Percentiles rank a stretch among this genome's conserved stretches.
Conservation (phyloP, 2,888 invertebrate species). For the Sphecodes monilicornis region DNA sequence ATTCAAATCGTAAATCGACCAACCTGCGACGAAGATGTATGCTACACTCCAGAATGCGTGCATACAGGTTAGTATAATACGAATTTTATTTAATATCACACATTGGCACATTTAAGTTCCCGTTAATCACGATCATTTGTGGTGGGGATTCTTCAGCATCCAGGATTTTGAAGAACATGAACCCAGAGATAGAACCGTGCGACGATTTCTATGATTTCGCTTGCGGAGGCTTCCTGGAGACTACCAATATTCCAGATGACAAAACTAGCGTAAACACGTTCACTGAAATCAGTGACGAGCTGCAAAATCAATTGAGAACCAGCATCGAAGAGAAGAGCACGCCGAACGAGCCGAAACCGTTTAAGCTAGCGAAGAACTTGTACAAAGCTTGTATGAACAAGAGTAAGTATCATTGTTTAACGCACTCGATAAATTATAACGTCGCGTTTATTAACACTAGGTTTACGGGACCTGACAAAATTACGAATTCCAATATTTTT, state of each 20-base stretch:
- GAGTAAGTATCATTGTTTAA: slow-evolving; percentile 86
- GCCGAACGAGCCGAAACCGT: slow-evolving; percentile 88
- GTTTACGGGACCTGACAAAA: not conserved
- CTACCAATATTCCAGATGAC: slow-evolving; percentile 92
- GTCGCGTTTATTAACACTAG: not conserved
- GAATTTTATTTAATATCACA: not conserved
- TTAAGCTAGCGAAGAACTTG: slow-evolving; percentile 91
- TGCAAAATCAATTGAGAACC: slow-evolving; percentile 90
- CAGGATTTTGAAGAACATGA: slow-evolving; percentile 90
- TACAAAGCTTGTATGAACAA: slow-evolving; percentile 96
- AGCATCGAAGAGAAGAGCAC: slow-evolving; percentile 88
- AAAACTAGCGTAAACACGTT: slow-evolving; percentile 92
- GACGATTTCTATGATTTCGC: slow-evolving; percentile 93
- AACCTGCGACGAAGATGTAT: slow-evolving; percentile 82
- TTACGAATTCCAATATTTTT: not conserved
- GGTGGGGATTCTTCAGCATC: slow-evolving; percentile 86
- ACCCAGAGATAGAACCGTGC: slow-evolving; percentile 90
- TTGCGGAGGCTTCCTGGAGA: slow-evolving; percentile 91
- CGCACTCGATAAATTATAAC: not conserved
- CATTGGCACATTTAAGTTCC: not conserved
- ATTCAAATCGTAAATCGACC: slow-evolving; percentile 76
- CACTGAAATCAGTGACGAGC: slow-evolving; percentile 90
- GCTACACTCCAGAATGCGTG: slow-evolving; percentile 92
- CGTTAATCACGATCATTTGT: slow-evolving; percentile 2
- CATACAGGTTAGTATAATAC: slow-evolving; percentile 87